A percentile compares a stretch with the other conserved stretches of the same genome.
These are phyloP conservation scores for Heliconius ethilla DNA, from an alignment of 2,888 invertebrate species.

Conservation along the genomic window DNA sequence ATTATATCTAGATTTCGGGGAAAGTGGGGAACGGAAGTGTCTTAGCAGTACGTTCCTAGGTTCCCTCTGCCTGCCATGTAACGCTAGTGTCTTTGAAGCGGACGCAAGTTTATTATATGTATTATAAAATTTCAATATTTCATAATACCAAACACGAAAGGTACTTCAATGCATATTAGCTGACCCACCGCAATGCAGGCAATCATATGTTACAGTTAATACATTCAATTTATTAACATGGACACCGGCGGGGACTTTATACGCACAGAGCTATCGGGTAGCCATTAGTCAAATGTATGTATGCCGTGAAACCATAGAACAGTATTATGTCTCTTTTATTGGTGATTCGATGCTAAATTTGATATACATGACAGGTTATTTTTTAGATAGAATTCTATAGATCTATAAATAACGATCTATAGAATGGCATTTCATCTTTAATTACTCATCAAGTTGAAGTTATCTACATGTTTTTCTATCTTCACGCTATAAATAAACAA, in stretches of 20 bases:
- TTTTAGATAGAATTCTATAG: neutral
- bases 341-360: neutral
- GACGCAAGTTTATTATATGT: too few species aligned
- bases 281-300: constrained; percentile 25
- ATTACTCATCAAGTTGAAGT: too few species aligned
- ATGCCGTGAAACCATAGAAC: neutral
- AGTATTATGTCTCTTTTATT: constrained; percentile 14
- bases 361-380: neutral
- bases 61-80: neutral
- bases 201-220: constrained; percentile 5
- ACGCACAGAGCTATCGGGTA: constrained; percentile 22
- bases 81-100: neutral
- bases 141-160: neutral
- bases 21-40: neutral
- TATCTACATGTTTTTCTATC: too few species aligned
- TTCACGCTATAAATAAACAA: too few species aligned
- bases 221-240: constrained; percentile 11
- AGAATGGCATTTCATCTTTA: neutral
- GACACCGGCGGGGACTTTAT: neutral
- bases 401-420: neutral
- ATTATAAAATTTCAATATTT: neutral
- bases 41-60: too few species aligned
- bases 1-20: neutral
- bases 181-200: constrained; percentile 6
- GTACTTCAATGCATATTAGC: neutral